Evolutionary conservation across 1,140 invertebrate species (phyloP), one percentile per base, ranked within the genome.

Genomic region (Hirudo medicinalis): DNA sequence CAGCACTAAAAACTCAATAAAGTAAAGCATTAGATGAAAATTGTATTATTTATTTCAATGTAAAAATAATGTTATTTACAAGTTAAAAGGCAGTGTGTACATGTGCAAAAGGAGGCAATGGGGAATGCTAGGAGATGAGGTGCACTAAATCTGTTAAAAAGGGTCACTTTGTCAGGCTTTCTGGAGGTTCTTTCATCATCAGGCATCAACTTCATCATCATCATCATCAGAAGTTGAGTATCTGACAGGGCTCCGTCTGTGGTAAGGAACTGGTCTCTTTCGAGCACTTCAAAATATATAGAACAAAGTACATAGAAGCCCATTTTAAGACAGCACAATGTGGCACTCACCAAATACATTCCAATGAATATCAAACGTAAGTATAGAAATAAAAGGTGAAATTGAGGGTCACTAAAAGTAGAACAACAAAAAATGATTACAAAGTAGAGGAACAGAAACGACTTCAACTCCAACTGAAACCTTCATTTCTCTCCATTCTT

Each of bases 221-320:
- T 63, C 57, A 63, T 63, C 57, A 63, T 22, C 57, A 70, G 69
- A 54, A 22, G 25, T 11, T 20, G 69, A 70, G 22, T 36, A 70
- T 22, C 40, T 36, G 22, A 20, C n/a, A 25, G 71, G 71, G 57
- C 71, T 72, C 20, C 57, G 71, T 17, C 71, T 54, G 60, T 72
- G 60, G 54, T 72, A 72, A 36, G 66, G 66, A 29, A 72, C 67
- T 54, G 71, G 71, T 53, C 66, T 54, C 63, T 72, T 72, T 29
- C 71, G 71, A 27, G 71, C 71, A 67, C 71, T 72, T 32, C 20
- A 67, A 43, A 25, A 53, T n/a, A 32, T 53, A 54, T 0, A 55
- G 69, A 70, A 15, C 32, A 63, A 63, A 15, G 19, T 63, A 15
- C 29, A 63, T 63, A 25, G 22, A 25, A 63, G 0, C 29, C 57